phyloP scores from a whole-genome alignment of 2,797 vertebrate species.

The Meda fulgida region DNA sequence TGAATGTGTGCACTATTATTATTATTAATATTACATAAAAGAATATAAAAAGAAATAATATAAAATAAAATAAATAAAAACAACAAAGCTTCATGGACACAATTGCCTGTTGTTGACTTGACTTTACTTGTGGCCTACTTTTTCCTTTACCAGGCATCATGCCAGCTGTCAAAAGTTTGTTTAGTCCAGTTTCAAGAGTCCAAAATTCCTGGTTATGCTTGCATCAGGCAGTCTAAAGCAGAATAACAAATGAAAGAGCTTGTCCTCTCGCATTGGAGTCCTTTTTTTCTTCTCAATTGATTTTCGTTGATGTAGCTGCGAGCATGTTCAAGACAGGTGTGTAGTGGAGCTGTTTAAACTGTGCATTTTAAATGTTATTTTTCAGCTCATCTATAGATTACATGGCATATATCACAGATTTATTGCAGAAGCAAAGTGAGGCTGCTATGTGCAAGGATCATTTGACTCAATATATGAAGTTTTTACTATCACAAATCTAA shows the following conservation, averaged over 20 bases:
- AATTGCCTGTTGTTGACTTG: background rate
- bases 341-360: background rate
- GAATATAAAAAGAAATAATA: too few species aligned
- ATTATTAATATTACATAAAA: background rate
- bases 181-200: background rate
- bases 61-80: too few species aligned
- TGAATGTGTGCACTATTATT: background rate
- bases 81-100: background rate
- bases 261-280: background rate
- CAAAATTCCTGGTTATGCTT: background rate
- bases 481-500: background rate
- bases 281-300: background rate
- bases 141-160: background rate
- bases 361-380: background rate
- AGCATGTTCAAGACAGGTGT: background rate
- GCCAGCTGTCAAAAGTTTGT: slow-evolving; percentile 3
- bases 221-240: background rate
- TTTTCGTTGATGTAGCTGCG: background rate
- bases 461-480: background rate
- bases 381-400: background rate
- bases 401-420: slow-evolving; percentile 12
- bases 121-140: background rate
- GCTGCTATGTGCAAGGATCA: background rate
- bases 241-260: background rate
- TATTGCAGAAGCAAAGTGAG: background rate